Conservation (phyloP, 2,797 vertebrate species). For the Thripadectes ignobilis region DNA sequence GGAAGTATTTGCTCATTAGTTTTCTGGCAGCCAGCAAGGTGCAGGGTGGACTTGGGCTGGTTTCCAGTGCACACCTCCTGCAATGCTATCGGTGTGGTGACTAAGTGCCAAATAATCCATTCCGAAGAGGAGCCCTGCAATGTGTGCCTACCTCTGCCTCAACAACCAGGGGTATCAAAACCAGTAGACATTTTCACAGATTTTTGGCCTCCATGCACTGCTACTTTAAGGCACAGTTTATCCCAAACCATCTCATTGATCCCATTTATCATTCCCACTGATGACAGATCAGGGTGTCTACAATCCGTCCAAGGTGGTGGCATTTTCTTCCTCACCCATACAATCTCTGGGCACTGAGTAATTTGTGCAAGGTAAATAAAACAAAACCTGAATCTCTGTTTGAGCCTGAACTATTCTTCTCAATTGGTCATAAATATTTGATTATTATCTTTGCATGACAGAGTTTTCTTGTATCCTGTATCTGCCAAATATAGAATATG, state of each 20-base stretch:
- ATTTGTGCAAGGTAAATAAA: neutral
- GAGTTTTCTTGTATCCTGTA: neutral
- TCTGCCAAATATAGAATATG: neutral
- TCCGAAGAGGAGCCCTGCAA: rapidly evolving
- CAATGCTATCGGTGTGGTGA: neutral
- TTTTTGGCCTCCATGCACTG: neutral
- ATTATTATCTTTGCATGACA: neutral
- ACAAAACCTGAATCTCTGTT: neutral
- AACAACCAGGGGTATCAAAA: neutral
- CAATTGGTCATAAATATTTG: neutral
- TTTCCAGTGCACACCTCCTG: neutral
- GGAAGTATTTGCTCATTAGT: constrained; percentile 30
- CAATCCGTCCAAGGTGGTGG: neutral
- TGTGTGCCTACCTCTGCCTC: neutral
- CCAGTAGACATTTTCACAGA: neutral
- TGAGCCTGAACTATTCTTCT: neutral
- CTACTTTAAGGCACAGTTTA: neutral
- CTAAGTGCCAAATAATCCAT: neutral
- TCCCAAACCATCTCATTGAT: neutral
- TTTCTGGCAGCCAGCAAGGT: neutral
- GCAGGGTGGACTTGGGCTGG: neutral
- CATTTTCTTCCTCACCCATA: neutral
- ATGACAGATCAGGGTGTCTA: neutral
- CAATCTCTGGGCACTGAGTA: neutral
- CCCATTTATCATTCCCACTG: neutral